phyloP scores from a whole-genome alignment of 1,140 invertebrate species.

The Cylas formicarius region DNA sequence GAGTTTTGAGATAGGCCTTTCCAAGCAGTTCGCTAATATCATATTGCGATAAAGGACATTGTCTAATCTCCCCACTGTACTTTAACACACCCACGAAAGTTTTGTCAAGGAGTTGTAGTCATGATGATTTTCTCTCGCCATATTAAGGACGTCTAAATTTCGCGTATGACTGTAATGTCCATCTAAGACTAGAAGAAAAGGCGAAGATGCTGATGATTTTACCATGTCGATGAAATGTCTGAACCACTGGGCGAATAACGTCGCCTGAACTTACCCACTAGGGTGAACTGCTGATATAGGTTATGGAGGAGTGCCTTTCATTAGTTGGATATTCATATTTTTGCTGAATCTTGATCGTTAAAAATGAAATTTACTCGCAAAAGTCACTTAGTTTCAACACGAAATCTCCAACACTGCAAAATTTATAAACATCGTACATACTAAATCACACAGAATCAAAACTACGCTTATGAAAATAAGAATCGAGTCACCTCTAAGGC shows the following conservation, averaged over 20 bases:
- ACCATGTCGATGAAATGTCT: conserved; percentile 1
- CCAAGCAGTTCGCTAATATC: conserved; percentile 1
- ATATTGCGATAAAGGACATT: neutral
- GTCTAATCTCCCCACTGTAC: conserved; percentile 1
- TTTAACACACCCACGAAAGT: conserved; percentile 29
- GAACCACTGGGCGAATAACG: conserved; percentile 21
- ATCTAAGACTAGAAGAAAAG: conserved; percentile 5
- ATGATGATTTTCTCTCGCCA: conserved; percentile 4
- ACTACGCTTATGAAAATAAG: too few species aligned
- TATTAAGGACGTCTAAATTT: neutral
- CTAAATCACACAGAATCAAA: too few species aligned
- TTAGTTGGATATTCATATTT: conserved; percentile 18
- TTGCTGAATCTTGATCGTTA: conserved; percentile 12
- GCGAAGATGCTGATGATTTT: conserved; percentile 6
- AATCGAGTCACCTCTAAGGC: too few species aligned
- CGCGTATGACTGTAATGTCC: conserved; percentile 4
- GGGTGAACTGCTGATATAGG: conserved; percentile 23
- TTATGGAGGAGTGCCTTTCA: conserved; percentile 23
- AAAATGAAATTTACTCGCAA: too few species aligned
- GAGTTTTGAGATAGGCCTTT: conserved; percentile 2
- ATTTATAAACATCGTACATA: too few species aligned
- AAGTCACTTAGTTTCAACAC: too few species aligned
- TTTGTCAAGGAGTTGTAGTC: conserved; percentile 38
- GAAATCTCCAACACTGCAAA: conserved; percentile 35
- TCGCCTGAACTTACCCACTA: conserved; percentile 15